Base-by-base conservation (phyloP, 30 jellyfish, hydroid and myxozoan species). In the Aurelia sp. region DNA sequence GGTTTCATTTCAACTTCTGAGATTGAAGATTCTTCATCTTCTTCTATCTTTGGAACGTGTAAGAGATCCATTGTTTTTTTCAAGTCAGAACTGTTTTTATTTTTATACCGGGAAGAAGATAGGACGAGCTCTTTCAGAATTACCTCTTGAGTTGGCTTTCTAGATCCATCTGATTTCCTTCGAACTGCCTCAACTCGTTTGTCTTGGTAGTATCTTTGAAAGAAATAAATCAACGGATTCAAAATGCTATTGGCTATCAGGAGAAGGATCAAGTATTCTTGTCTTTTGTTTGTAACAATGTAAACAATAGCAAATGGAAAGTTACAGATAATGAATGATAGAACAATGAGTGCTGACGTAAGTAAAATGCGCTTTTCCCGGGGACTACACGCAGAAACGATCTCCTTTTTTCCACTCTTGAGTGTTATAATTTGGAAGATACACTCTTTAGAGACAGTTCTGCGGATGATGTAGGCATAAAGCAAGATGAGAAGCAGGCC, bases 381-480 rank as follows among this genome's bases (percentile, higher is more conserved):
- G 65, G 86, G 89, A 66, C 89, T 86, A 40, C 95, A 86, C 80
- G 95, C 89, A n/a, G 85, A 67, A 6, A 86, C 85, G 33, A 74
- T 78, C 71, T 86, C 95, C 57, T 78, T 78, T 50, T 75, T 76
- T 70, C 95, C 95, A 69, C 89, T 86, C 27, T 75, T 41, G 17
- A 86, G 74, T 23, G 89, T 76, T 60, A 86, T 86, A 19, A 86
- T 76, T 50, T 66, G 77, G 61, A 86, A 50, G 47, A 86, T 74
- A 75, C 95, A 86, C 60, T 74, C 85, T 33, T 74, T 86, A 19
- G 95, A 86, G 11, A 86, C 95, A 23, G 95, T 86, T 51, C 58
- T 67, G 21, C 85, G 84, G 64, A 86, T 75, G 82, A 86, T 86
- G 66, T 65, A 86, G 61, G 89, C 95, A 44, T 86, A 86, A 11